phyloP scores from a whole-genome alignment of 2,797 vertebrate genomes.

The Parambassis ranga region DNA sequence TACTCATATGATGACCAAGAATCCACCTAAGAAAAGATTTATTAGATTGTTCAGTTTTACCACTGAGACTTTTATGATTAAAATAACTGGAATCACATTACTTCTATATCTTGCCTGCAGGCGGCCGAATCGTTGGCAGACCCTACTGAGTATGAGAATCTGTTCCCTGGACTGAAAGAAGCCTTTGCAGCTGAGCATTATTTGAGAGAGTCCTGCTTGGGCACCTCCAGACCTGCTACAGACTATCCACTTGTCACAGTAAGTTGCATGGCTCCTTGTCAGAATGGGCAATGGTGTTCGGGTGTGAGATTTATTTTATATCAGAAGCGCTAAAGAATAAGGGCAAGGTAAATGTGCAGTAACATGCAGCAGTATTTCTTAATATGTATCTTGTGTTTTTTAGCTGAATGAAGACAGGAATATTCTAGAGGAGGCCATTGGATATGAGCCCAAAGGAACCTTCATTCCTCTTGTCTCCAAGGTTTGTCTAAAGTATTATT shows the following conservation, averaged over 20 bases:
- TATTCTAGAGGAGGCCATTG: constrained; percentile 92
- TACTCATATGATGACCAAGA: too few relatives aligned
- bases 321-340: not conserved
- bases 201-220: constrained; percentile 83
- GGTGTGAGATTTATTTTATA: not conserved
- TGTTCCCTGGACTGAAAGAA: constrained; percentile 96
- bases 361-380: not conserved
- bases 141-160: constrained; percentile 97
- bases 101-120: constrained; percentile 36
- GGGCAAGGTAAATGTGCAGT: not conserved
- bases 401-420: constrained; percentile 98
- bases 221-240: constrained; percentile 83
- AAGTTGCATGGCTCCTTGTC: constrained; percentile 50
- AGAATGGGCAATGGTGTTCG: not conserved
- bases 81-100: too few relatives aligned
- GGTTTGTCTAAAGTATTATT: constrained; percentile 42
- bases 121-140: constrained; percentile 97
- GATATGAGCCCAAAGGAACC: constrained; percentile 81
- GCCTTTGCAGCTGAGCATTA: constrained; percentile 92
- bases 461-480: constrained; percentile 38
- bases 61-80: too few relatives aligned
- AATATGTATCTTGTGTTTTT: constrained; percentile 1
- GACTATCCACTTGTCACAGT: constrained; percentile 95
- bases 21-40: too few relatives aligned
- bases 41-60: not conserved